A percentile compares a stretch with the other conserved stretches of the same genome.
phyloP scores from a whole-genome alignment of 2,113 vertebrate species.

The Motacilla alba region DNA sequence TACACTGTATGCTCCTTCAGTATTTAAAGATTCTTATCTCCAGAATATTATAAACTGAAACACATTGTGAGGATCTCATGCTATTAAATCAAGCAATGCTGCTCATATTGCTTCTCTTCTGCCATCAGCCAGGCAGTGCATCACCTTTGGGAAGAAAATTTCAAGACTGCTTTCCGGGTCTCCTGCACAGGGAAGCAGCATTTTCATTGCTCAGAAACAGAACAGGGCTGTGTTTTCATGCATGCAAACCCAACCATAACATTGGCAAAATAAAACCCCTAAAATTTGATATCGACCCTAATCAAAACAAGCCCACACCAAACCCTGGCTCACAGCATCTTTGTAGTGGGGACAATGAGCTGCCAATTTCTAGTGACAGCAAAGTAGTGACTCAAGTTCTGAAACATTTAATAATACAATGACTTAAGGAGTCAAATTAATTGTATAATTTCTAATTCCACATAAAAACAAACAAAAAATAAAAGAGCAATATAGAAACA shows the following conservation, averaged over 20 bases:
- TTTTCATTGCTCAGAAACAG: slow-evolving; percentile 36
- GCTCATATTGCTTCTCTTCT: background rate
- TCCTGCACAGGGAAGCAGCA: background rate
- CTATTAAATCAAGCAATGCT: background rate
- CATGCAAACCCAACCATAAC: background rate
- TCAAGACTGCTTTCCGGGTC: slow-evolving; percentile 16
- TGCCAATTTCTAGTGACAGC: background rate
- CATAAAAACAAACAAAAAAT: background rate
- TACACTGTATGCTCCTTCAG: background rate
- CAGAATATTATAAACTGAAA: slow-evolving; percentile 29
- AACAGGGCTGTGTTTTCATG: background rate
- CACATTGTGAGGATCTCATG: background rate
- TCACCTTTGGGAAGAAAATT: slow-evolving; percentile 26
- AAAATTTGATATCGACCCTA: background rate
- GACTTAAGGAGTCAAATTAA: background rate
- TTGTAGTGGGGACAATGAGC: background rate
- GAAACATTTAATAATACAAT: slow-evolving; percentile 23
- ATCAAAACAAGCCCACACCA: background rate
- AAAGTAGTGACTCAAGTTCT: background rate
- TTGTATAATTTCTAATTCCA: background rate
- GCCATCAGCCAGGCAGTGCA: background rate
- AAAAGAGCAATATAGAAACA: background rate
- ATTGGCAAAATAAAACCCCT: slow-evolving; percentile 47
- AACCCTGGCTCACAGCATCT: background rate
- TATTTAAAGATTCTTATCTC: slow-evolving; percentile 56